Base-by-base conservation (phyloP, 2,888 invertebrate species). In the Cephus rjabovi region DNA sequence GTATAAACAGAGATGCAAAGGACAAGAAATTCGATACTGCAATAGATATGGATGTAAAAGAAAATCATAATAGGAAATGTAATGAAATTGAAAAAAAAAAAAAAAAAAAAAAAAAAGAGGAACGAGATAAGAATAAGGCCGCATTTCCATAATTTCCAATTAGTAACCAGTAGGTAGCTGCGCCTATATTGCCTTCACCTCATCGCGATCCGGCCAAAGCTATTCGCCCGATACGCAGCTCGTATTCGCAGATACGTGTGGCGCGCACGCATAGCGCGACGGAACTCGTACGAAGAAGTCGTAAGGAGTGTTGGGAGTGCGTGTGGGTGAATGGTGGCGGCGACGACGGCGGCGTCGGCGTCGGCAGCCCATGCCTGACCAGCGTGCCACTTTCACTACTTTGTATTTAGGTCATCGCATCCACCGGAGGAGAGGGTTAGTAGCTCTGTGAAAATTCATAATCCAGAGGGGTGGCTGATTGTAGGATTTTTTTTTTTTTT, bases 301-400 rank as follows among this genome's bases (percentile, higher is more conserved):
- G 56, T 56, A 56, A 56, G 56, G 56, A 56, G 71, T 34, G 71
- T 34, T 31, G 15, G 71, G 4, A 34, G 71, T 71, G 71, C 71
- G 71, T 71, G 77, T 76, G 70, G 80, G 40, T 73, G 76, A 75
- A 73, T 30, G 37, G 33, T 71, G 68, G 77, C 80, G 76, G 79
- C 81, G 78, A 77, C 69, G 76, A 56, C 80, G 81, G 74, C 78
- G 78, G 77, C 81, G 86, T 86, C 85, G 86, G 86, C 86, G 86
- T 87, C 83, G 83, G 83, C 88, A 87, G 86, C 77, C 89, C 86
- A 88, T 86, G 89, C 89, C 89, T 90, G 90, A 91, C 89, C 90
- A 87, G 86, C 89, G 91, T 91, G 89, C 90, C 87, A 91, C 91
- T 91, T 91, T 91, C 91, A 90, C 91, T 91, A 88, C 87, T 88